These are phyloP conservation scores for Hypotaenidia philippensis DNA, from an alignment of 2,797 vertebrate genomes.

Conservation along the genomic window DNA sequence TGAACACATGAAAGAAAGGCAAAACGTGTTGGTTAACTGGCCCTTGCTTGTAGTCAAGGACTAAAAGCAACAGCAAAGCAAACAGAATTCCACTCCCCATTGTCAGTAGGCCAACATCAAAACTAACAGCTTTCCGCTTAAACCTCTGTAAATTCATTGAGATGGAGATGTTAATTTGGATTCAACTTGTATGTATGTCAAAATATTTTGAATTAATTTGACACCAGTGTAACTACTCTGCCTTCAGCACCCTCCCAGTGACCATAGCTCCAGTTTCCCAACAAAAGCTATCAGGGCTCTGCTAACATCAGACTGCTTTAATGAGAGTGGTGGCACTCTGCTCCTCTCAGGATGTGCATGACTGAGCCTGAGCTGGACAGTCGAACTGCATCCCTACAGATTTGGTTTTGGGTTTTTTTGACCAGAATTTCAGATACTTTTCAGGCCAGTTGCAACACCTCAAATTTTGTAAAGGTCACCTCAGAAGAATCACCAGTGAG, in stretches of 20 bases:
- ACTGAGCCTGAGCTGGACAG: neutral
- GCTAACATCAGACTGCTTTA: constrained; percentile 1
- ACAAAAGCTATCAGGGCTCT: neutral
- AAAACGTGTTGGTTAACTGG: constrained; percentile 4
- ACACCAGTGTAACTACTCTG: neutral
- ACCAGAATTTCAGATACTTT: neutral
- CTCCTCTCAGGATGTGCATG: neutral
- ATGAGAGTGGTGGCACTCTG: neutral
- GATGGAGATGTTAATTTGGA: constrained; percentile 2
- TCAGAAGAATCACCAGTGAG: neutral
- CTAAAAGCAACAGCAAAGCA: neutral
- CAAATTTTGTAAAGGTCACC: neutral
- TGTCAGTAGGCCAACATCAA: neutral
- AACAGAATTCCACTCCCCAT: neutral
- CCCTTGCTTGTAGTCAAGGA: neutral
- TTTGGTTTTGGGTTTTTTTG: neutral
- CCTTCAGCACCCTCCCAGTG: neutral
- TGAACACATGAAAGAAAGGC: constrained; percentile 31
- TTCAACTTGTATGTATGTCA: constrained; percentile 20
- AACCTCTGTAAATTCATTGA: neutral
- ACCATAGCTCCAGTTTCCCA: neutral
- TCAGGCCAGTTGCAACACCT: neutral
- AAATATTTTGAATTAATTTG: constrained; percentile 40
- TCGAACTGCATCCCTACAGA: neutral
- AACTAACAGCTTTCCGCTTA: neutral